These are phyloP conservation scores for Hippasteria phrygiana DNA, from an alignment of 53 echinoderm and acorn worm genomes.

Conservation along the genomic window DNA sequence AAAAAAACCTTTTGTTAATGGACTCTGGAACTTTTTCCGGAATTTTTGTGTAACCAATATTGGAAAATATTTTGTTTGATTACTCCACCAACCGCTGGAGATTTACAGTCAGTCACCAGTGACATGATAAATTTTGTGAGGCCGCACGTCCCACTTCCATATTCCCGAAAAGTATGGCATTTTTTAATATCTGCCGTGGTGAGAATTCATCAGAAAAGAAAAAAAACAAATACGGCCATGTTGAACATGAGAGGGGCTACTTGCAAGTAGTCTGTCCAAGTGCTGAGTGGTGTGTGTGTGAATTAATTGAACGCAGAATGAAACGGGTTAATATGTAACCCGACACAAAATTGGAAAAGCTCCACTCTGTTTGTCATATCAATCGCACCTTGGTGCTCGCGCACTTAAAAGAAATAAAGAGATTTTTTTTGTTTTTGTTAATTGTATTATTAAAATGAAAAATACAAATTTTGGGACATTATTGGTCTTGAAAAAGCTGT, in stretches of 20 bases:
- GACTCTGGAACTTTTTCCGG: too few relatives aligned
- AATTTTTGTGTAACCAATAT: too few relatives aligned
- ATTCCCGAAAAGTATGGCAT: conserved; percentile 28
- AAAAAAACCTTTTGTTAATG: too few relatives aligned
- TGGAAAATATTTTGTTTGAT: background rate
- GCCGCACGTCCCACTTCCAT: background rate
- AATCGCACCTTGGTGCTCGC: background rate
- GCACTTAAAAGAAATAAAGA: too few relatives aligned
- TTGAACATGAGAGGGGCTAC: background rate
- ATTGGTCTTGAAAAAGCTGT: background rate
- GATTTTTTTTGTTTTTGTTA: background rate
- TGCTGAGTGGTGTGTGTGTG: conserved; percentile 25
- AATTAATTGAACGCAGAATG: conserved; percentile 41
- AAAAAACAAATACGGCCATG: background rate
- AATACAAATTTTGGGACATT: too few relatives aligned
- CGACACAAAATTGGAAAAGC: conserved; percentile 16
- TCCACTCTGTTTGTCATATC: background rate
- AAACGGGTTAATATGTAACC: conserved; percentile 55
- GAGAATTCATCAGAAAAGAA: background rate
- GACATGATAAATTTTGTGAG: background rate
- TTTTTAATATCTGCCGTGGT: conserved; percentile 44
- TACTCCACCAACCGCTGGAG: background rate
- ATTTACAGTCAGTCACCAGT: background rate
- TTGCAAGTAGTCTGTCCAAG: background rate
- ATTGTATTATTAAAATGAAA: too few relatives aligned